A percentile compares a stretch with the other conserved stretches of the same genome.
Evolutionary conservation across 2,888 invertebrate genomes (phyloP).

Genomic region (Trypoxylon attenuatum): DNA sequence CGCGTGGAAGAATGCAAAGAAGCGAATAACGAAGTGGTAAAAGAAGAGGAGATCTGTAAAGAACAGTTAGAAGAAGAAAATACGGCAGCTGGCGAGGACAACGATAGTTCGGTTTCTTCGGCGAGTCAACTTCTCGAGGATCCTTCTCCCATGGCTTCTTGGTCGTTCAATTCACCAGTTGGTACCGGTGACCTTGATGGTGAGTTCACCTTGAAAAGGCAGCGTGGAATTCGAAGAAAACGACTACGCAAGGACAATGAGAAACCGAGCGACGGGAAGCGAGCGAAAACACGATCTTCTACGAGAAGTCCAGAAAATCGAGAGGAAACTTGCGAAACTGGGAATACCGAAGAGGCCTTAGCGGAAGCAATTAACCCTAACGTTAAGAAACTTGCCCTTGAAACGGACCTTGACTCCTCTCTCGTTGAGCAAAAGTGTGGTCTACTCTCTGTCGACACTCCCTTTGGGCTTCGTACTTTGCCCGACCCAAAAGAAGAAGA

Average conservation of each 20-base stretch:
- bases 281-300: conserved; percentile 57
- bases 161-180: conserved; percentile 67
- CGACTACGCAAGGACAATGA: conserved; percentile 60
- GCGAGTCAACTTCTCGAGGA: conserved; percentile 71
- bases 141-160: conserved; percentile 70
- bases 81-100: conserved; percentile 55
- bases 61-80: conserved; percentile 40
- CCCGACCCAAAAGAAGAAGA: conserved; percentile 53
- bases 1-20: conserved; percentile 1
- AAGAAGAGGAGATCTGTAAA: conserved; percentile 58
- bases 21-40: conserved; percentile 52
- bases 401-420: conserved; percentile 68
- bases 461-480: conserved; percentile 40
- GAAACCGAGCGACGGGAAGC: conserved; percentile 54
- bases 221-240: conserved; percentile 70
- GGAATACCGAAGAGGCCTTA: no score
- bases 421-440: conserved; percentile 50
- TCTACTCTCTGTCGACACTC: conserved; percentile 36
- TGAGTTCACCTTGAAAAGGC: conserved; percentile 68
- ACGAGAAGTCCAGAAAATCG: conserved; percentile 55
- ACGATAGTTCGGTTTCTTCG: conserved; percentile 71
- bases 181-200: conserved; percentile 64
- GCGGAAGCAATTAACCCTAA: conserved; percentile 69
- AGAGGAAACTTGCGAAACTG: background rate
- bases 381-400: conserved; percentile 66